Evolutionary conservation across 2,113 vertebrate genomes (phyloP).

Genomic region (Xenopus borealis): DNA sequence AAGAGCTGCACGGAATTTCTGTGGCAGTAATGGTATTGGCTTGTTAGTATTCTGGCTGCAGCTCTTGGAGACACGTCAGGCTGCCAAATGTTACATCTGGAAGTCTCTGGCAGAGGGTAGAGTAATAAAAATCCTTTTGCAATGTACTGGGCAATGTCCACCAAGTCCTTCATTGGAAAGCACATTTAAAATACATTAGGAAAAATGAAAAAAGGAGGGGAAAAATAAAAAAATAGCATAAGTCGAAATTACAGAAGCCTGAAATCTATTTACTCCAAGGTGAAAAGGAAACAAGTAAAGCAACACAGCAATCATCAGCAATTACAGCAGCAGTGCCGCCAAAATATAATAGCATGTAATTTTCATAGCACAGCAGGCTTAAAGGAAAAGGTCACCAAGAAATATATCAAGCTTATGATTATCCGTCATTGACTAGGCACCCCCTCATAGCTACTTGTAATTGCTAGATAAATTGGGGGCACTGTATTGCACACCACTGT

Average conservation of each 20-base stretch:
- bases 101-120: background rate
- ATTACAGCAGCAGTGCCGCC: too few species aligned
- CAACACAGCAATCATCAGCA: too few species aligned
- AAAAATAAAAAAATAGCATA: background rate
- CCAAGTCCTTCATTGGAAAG: background rate
- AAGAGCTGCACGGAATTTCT: background rate
- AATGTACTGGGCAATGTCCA: background rate
- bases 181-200: background rate
- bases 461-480: too few species aligned
- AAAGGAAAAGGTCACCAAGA: too few species aligned
- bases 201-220: background rate
- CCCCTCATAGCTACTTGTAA: too few species aligned
- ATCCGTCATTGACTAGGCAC: too few species aligned
- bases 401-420: too few species aligned
- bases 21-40: background rate
- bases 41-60: background rate
- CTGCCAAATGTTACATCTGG: constrained; percentile 1
- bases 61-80: background rate
- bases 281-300: too few species aligned
- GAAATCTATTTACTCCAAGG: background rate
- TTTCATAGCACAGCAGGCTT: too few species aligned
- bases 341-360: too few species aligned
- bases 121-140: background rate
- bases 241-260: background rate
- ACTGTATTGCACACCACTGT: too few species aligned